Base-by-base conservation (phyloP, 1,140 invertebrate species). In the Sycophaga agraensis region DNA sequence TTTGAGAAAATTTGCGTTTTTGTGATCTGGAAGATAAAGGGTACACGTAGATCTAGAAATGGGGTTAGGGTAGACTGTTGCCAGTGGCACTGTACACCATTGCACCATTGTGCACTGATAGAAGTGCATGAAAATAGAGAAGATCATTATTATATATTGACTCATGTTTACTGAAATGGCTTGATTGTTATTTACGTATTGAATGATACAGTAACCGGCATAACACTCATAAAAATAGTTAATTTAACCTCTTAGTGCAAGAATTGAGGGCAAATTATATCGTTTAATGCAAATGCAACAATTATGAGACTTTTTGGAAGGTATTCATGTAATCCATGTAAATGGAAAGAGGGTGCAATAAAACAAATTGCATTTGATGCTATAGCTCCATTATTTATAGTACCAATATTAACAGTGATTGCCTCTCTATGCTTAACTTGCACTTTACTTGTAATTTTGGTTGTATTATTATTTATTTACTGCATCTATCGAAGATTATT, bases 381-480 rank as follows among this genome's bases (percentile, higher is more conserved):
- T 9, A 67, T 87, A 63, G 72, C 89, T 61, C 88, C 89, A 16
- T 75, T 88, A 57, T 67, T 90, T 40, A 75, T 87, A 4, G 73
- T 90, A 54, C 88, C 89, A 31, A 35, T 80, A 12, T 74, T 88
- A 48, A 73, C 86, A 21, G 64, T 85, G 17, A 67, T 87, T 45
- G 84, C 88, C 14, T 83, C 87, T 5, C 79, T 85, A 66, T 86
- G 84, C 16, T 71, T 84, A 14, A 71, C 82, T 51, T 83, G 84
- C 28, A 89, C 88, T 4, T 69, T 84, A 14, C 64, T 84, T 28
- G 76, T 87, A 12, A 87, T 89, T 73, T 67, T 85, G 4, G 72
- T 84, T n/a, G 84, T 87, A 21, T 84, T 82, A 14, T 78, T 87
- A 50, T 75, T 85, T 39, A 76, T 87, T n/a, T 82, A 85, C 48